A percentile compares a stretch with the other conserved stretches of the same genome.
Evolutionary conservation across 2,797 vertebrate species (phyloP).

Genomic region (Hoplostethus mediterraneus): DNA sequence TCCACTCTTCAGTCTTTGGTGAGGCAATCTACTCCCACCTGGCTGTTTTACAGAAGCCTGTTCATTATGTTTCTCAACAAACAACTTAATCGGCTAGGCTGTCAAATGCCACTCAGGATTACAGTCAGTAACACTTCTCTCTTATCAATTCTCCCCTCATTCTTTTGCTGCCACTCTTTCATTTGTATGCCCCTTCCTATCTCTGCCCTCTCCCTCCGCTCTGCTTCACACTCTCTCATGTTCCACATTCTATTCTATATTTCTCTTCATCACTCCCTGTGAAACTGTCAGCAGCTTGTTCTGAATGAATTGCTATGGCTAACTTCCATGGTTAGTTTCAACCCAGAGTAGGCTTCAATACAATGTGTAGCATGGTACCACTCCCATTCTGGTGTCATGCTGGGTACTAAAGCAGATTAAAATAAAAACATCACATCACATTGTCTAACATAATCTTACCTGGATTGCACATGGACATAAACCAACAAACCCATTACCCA

Average conservation of each 20-base stretch:
- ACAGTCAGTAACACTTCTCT: slow-evolving; percentile 35
- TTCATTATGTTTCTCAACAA: neutral
- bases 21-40: no score
- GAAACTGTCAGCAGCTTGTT: slow-evolving; percentile 16
- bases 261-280: slow-evolving; percentile 10
- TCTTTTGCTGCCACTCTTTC: slow-evolving; percentile 34
- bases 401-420: neutral
- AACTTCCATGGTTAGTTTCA: no score
- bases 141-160: slow-evolving; percentile 34
- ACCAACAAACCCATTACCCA: neutral
- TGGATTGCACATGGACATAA: neutral
- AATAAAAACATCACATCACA: slow-evolving; percentile 20
- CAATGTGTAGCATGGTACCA: slow-evolving; percentile 7
- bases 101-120: slow-evolving; percentile 39
- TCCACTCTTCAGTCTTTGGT: no score
- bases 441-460: slow-evolving; percentile 5
- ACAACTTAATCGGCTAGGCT: slow-evolving; percentile 19
- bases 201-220: slow-evolving; percentile 15
- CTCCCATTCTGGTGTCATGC: neutral
- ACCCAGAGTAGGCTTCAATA: no score
- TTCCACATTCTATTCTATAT: neutral
- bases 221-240: slow-evolving; percentile 18
- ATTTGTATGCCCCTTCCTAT: slow-evolving; percentile 17
- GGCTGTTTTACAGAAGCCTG: slow-evolving; percentile 4
- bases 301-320: no score